phyloP scores from a whole-genome alignment of 2,113 vertebrate species.

The Lepus americanus region DNA sequence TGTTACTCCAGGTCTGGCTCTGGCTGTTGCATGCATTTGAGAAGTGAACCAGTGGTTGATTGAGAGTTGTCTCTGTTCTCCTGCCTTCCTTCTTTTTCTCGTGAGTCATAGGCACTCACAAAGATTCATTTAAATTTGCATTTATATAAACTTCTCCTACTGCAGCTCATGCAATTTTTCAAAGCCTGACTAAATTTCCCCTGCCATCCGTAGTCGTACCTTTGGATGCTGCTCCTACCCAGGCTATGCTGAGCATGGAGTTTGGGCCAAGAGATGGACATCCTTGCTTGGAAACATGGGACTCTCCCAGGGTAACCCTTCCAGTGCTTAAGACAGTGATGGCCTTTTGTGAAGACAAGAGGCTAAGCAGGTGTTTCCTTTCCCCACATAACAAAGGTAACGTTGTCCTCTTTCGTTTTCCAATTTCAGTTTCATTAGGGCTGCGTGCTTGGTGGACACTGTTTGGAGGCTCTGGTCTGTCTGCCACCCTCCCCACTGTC shows the following conservation, averaged over 20 bases:
- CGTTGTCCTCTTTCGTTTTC: not conserved
- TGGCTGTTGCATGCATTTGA: too few species aligned
- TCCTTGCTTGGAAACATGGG: not conserved
- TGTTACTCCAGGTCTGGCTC: too few species aligned
- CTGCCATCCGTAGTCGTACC: not conserved
- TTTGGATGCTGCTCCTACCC: not conserved
- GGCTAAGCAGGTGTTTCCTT: conserved; percentile 8
- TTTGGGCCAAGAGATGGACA: not conserved
- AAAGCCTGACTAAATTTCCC: conserved; percentile 18
- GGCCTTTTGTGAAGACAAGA: conserved; percentile 12
- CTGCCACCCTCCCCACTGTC: not conserved
- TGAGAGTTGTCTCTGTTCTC: too few species aligned
- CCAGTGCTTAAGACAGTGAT: not conserved
- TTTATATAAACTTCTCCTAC: not conserved
- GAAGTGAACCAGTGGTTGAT: too few species aligned
- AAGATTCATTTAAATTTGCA: conserved; percentile 6
- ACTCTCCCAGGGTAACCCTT: not conserved
- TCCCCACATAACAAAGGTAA: not conserved
- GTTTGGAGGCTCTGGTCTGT: not conserved
- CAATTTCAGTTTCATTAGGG: not conserved
- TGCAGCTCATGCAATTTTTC: not conserved
- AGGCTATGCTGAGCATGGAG: not conserved
- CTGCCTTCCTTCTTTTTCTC: too few species aligned
- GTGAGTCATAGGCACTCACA: not conserved
- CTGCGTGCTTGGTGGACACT: not conserved